Percentiles rank a stretch among this genome's conserved stretches.
phyloP scores from a whole-genome alignment of 2,888 invertebrate genomes.

The Alitta virens region DNA sequence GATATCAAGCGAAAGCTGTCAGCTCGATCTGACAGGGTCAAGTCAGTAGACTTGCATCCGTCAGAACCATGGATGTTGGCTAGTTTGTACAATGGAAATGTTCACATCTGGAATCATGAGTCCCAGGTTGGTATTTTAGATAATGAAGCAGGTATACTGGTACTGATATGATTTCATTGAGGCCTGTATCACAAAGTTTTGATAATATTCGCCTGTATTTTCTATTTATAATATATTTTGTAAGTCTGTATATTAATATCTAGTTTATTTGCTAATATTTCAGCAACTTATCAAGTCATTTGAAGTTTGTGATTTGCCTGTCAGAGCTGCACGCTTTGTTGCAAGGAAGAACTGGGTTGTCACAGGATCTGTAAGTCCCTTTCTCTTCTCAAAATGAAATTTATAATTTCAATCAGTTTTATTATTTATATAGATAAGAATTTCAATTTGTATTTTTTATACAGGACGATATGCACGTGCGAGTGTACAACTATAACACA shows the following conservation, averaged over 20 bases:
- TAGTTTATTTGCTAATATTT: too few species aligned
- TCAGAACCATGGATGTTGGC: conserved; percentile 98
- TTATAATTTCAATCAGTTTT: not conserved
- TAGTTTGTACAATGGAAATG: conserved; percentile 96
- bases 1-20: conserved; percentile 98
- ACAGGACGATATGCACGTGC: conserved; percentile 65
- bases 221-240: not conserved
- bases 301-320: conserved; percentile 88
- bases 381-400: not conserved
- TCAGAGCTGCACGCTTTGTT: conserved; percentile 92
- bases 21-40: conserved; percentile 96
- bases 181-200: not conserved
- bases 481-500: conserved; percentile 98
- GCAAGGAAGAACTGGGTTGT: conserved; percentile 98
- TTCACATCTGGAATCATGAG: conserved; percentile 99
- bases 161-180: not conserved
- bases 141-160: not conserved
- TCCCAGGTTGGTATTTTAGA: conserved; percentile 65
- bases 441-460: not conserved
- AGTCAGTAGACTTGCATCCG: conserved; percentile 96
- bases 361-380: conserved; percentile 73
- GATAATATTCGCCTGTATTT: not conserved
- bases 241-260: not conserved
- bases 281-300: conserved; percentile 60
- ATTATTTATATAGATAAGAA: not conserved